phyloP scores from a whole-genome alignment of 2,113 vertebrate genomes.

The Chaetops frenatus region DNA sequence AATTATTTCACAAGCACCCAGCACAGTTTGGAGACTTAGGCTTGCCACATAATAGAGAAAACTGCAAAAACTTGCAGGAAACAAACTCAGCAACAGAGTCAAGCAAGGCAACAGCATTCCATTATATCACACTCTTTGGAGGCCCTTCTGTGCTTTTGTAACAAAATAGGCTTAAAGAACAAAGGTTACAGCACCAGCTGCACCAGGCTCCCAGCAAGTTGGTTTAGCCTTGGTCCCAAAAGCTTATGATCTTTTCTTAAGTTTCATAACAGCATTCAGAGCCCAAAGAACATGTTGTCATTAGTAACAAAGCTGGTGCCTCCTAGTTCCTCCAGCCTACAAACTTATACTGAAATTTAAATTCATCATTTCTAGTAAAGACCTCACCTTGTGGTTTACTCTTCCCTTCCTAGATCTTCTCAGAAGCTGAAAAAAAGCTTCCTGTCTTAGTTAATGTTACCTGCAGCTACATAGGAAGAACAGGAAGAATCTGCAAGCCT shows the following conservation, averaged over 20 bases:
- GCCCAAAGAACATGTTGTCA: background rate
- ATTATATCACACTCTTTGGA: background rate
- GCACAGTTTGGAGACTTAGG: background rate
- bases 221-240: background rate
- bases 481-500: rapidly evolving
- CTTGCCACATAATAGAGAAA: background rate
- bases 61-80: background rate
- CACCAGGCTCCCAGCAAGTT: background rate
- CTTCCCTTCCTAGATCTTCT: background rate
- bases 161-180: background rate
- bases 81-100: background rate
- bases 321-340: background rate
- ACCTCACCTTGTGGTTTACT: background rate
- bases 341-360: background rate
- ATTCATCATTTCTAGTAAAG: background rate
- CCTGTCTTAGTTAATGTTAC: background rate
- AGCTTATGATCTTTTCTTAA: background rate
- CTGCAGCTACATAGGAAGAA: background rate
- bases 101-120: background rate
- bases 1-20: background rate
- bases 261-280: background rate
- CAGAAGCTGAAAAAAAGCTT: background rate
- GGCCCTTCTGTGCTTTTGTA: background rate
- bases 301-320: background rate
- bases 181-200: background rate